Evolutionary conservation across 2,797 vertebrate species (phyloP).

Genomic region (Percopsis omiscomaycus): DNA sequence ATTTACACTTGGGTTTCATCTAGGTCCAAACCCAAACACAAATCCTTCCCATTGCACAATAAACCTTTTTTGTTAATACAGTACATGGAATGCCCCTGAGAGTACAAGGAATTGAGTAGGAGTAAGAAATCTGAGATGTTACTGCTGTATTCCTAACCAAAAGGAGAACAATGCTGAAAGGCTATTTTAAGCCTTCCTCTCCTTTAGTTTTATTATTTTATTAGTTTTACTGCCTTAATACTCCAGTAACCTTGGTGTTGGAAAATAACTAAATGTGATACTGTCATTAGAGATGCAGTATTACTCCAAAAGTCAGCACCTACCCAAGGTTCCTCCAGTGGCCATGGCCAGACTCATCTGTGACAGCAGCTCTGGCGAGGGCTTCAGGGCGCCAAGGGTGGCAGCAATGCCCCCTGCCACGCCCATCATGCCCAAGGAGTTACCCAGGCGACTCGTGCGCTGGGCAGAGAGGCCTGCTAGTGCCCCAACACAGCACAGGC

Average conservation of each 20-base stretch:
- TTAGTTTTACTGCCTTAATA: not conserved
- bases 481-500: slow-evolving; percentile 76
- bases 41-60: not conserved
- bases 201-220: too few species aligned
- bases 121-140: not conserved
- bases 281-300: not conserved
- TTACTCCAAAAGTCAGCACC: not conserved
- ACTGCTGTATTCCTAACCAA: not conserved
- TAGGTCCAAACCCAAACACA: slow-evolving; percentile 11
- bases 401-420: slow-evolving; percentile 75
- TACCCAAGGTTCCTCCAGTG: slow-evolving; percentile 73
- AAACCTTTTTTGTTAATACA: slow-evolving; percentile 1
- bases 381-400: slow-evolving; percentile 74
- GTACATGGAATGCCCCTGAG: not conserved
- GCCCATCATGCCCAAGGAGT: slow-evolving; percentile 75
- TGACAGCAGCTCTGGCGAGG: slow-evolving; percentile 75
- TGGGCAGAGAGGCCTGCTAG: slow-evolving; percentile 76
- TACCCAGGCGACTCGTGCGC: slow-evolving; percentile 74
- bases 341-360: slow-evolving; percentile 80
- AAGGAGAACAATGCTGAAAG: not conserved
- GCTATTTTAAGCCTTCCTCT: not conserved
- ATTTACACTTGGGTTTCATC: slow-evolving; percentile 26
- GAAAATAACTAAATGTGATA: not conserved
- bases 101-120: not conserved
- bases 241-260: not conserved